phyloP scores from a whole-genome alignment of 2,113 vertebrate genomes.

The Narcine bancroftii region DNA sequence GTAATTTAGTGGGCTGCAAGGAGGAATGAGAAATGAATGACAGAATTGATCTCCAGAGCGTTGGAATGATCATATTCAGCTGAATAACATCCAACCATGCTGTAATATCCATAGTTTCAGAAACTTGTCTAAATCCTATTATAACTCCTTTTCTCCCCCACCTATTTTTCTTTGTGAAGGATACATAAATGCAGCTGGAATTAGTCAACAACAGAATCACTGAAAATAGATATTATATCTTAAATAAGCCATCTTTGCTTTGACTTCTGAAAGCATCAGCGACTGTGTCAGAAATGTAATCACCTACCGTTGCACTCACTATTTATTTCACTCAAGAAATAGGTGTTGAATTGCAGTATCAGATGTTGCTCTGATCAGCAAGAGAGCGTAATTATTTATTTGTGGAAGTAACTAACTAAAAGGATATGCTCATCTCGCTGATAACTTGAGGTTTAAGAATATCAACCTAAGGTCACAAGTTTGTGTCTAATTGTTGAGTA shows the following conservation, averaged over 20 bases:
- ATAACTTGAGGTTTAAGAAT: background rate
- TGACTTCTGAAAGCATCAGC: background rate
- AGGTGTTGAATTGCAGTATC: background rate
- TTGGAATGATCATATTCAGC: no score
- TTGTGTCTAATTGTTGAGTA: background rate
- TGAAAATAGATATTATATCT: background rate
- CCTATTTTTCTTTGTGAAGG: background rate
- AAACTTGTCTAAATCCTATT: background rate
- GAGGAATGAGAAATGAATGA: no score
- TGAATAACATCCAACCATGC: no score
- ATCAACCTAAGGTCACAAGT: background rate
- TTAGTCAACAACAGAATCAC: background rate
- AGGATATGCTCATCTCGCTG: background rate
- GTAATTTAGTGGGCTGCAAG: no score
- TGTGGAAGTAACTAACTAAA: conserved; percentile 14
- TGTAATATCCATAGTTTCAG: no score
- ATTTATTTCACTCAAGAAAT: background rate
- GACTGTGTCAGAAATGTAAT: background rate
- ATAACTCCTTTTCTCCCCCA: background rate
- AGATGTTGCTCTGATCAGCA: background rate
- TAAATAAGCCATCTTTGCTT: background rate
- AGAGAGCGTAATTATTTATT: background rate
- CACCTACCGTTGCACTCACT: background rate
- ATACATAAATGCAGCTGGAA: background rate
- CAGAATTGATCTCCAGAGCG: no score